Percentiles rank a stretch among this genome's conserved stretches.
phyloP scores from a whole-genome alignment of 2,888 invertebrate genomes.

The Stenchaetothrips biformis region DNA sequence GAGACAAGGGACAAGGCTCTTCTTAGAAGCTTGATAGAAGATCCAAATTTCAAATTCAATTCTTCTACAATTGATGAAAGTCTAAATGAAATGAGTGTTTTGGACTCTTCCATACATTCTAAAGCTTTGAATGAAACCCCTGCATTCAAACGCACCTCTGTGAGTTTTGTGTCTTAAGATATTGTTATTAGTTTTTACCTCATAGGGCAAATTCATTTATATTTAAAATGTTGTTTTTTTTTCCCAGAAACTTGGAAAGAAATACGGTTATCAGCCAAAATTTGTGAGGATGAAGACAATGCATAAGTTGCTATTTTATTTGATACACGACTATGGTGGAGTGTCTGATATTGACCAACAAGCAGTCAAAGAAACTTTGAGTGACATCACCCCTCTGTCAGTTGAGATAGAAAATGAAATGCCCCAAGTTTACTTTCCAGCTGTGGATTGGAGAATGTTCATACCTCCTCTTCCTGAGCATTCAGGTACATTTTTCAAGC shows the following conservation, averaged over 20 bases:
- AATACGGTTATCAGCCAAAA: constrained; percentile 58
- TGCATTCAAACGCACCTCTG: background rate
- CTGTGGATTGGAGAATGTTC: constrained; percentile 66
- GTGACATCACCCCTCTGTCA: constrained; percentile 42
- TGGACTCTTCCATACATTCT: background rate
- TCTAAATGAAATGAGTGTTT: background rate
- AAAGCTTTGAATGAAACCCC: background rate
- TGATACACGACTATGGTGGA: constrained; percentile 56
- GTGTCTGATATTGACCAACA: constrained; percentile 40
- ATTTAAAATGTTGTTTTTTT: constrained; percentile 2
- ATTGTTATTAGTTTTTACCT: background rate
- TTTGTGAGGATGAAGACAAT: constrained; percentile 60
- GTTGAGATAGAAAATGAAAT: constrained; percentile 48
- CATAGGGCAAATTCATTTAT: background rate
- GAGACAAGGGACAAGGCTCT: background rate
- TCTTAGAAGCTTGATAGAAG: background rate
- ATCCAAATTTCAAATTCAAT: background rate
- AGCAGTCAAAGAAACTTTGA: constrained; percentile 40
- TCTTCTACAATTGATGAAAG: background rate
- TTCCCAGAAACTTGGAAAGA: constrained; percentile 44
- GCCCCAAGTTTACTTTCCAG: constrained; percentile 49
- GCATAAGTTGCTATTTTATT: constrained; percentile 65
- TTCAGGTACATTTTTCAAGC: constrained; percentile 42
- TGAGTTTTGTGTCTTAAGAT: background rate
- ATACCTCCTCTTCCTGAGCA: constrained; percentile 61